phyloP scores from a whole-genome alignment of 1,140 invertebrate genomes.

The Apis cerana region DNA sequence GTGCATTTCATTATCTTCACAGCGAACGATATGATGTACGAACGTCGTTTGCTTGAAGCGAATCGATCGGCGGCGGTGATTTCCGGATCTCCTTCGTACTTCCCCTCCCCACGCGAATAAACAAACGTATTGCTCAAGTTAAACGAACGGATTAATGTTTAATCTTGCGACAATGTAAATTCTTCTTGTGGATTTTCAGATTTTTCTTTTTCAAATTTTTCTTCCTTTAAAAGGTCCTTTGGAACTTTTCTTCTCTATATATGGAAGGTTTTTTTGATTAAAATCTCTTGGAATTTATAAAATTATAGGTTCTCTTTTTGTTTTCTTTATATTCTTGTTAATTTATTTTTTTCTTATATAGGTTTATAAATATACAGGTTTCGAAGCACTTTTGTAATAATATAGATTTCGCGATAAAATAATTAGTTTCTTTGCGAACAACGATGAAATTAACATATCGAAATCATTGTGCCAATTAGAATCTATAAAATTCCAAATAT shows the following conservation, averaged over 20 bases:
- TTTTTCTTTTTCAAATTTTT: not conserved
- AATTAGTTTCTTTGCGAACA: too few relatives aligned
- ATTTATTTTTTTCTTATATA: not conserved
- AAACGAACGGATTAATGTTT: slow-evolving; percentile 1
- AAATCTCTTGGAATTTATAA: not conserved
- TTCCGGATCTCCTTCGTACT: slow-evolving; percentile 23
- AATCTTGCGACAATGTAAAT: not conserved
- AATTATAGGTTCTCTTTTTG: not conserved
- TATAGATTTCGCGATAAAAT: too few relatives aligned
- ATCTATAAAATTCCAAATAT: too few relatives aligned
- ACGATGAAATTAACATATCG: too few relatives aligned
- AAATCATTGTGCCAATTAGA: too few relatives aligned
- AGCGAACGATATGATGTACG: slow-evolving; percentile 7
- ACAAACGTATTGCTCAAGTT: slow-evolving; percentile 5
- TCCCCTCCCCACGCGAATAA: slow-evolving; percentile 12
- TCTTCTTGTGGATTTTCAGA: not conserved
- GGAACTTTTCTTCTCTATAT: too few relatives aligned
- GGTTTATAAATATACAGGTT: not conserved
- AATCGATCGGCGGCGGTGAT: slow-evolving; percentile 15
- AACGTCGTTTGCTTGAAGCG: slow-evolving; percentile 7
- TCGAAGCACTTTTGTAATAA: too few relatives aligned
- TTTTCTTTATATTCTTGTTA: not conserved
- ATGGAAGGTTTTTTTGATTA: not conserved
- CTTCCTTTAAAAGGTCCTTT: too few relatives aligned
- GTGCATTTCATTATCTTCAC: slow-evolving; percentile 64